These are phyloP conservation scores for Drosophila mojavensis DNA, from an alignment of 1,140 invertebrate genomes.

Conservation along the genomic window DNA sequence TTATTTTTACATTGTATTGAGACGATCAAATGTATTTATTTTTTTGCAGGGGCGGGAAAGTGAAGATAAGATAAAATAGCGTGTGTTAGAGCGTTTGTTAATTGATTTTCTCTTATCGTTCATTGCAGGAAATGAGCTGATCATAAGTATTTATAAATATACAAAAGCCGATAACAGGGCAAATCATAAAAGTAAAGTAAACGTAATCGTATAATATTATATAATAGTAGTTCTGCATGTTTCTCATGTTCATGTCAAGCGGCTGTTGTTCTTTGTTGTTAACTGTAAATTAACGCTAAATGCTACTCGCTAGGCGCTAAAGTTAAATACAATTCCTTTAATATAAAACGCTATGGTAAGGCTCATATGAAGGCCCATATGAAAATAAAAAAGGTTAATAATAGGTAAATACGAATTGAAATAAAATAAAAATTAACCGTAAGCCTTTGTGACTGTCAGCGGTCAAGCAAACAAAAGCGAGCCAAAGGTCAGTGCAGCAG, in stretches of 20 bases:
- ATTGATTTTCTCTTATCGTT: conserved; percentile 22
- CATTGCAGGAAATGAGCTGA: conserved; percentile 68
- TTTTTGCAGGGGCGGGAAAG: conserved; percentile 43
- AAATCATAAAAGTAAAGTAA: conserved; percentile 17
- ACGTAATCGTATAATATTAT: conserved; percentile 12
- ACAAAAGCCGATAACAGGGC: conserved; percentile 22
- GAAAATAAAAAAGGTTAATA: conserved; percentile 10
- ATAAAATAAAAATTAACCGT: conserved; percentile 11
- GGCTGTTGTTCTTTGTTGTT: conserved; percentile 51
- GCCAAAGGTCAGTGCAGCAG: conserved; percentile 5
- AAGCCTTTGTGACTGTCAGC: conserved; percentile 36
- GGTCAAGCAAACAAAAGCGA: conserved; percentile 3
- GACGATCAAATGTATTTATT: conserved; percentile 32
- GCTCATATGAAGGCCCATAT: conserved; percentile 22
- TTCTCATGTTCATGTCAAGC: conserved; percentile 43
- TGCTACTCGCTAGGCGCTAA: conserved; percentile 70
- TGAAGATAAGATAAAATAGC: conserved; percentile 75
- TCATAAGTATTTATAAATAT: conserved; percentile 52
- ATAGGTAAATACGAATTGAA: conserved; percentile 1
- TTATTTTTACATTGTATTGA: conserved; percentile 29
- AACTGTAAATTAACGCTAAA: conserved; percentile 58
- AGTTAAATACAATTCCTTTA: conserved; percentile 41
- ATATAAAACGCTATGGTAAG: conserved; percentile 38
- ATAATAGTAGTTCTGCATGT: conserved; percentile 32
- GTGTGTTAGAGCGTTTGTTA: conserved; percentile 70